Percentiles rank a stretch among this genome's conserved stretches.
phyloP scores from a whole-genome alignment of 2,797 vertebrate genomes.

The Cacajao melanocephalus region DNA sequence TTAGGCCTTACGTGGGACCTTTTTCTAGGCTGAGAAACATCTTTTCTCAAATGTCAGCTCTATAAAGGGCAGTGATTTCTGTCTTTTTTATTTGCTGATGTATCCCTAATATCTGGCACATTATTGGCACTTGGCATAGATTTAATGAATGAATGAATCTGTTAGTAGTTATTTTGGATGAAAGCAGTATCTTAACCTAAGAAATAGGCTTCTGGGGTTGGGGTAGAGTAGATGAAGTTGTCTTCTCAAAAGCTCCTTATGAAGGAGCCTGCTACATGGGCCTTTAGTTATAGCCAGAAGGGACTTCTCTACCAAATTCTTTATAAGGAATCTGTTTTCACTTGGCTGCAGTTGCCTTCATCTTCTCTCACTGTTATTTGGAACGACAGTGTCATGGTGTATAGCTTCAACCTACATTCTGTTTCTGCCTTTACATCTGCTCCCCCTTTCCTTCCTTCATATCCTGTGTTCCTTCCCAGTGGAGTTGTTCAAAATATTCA shows the following conservation, averaged over 20 bases:
- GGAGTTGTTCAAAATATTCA: slow-evolving; percentile 11
- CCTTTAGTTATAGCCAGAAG: background rate
- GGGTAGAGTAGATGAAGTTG: background rate
- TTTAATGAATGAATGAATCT: slow-evolving; percentile 42
- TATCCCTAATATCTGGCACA: background rate
- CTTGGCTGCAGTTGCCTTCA: background rate
- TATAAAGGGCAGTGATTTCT: background rate
- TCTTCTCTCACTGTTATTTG: background rate
- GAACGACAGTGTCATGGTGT: background rate
- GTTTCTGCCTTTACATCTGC: background rate
- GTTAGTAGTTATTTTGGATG: background rate
- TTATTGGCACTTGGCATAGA: background rate
- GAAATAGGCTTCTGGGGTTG: background rate
- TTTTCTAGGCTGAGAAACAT: slow-evolving; percentile 10
- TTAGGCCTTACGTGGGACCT: background rate
- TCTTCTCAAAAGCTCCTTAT: background rate
- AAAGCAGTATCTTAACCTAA: background rate
- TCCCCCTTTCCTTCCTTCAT: background rate
- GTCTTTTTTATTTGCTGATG: background rate
- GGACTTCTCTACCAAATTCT: background rate
- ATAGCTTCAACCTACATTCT: slow-evolving; percentile 5
- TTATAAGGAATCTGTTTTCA: background rate
- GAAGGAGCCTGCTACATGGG: background rate
- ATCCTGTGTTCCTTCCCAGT: background rate
- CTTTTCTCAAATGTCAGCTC: background rate